Base-by-base conservation (phyloP, 1,140 invertebrate genomes). In the Hirudo medicinalis region DNA sequence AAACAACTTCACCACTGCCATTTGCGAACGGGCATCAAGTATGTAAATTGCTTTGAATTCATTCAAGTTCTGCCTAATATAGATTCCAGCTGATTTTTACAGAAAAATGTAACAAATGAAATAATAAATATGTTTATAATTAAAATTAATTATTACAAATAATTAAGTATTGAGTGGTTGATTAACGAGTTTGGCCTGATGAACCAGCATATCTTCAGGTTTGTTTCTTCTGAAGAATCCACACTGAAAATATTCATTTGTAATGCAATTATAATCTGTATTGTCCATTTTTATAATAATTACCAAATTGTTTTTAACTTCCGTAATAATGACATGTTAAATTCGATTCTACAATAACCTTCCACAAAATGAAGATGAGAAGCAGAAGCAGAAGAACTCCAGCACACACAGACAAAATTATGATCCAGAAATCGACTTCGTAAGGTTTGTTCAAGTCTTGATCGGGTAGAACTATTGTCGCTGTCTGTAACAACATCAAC, bases 161-260 rank as follows among this genome's bases (percentile, higher is more conserved):
- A 36, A 6, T 36, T 36, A 36, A 36, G 32, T 36, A 57, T 57
- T 57, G 54, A 57, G 54, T 57, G 54, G 54, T 25, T 57, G 54
- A 57, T 57, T 57, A 25, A 57, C 54, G 54, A 57, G 20, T 57
- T 57, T 57, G 54, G 54, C 54, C 54, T 57, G 54, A 57, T 57
- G 54, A 20, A 57, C 54, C 9, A 57, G 54, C 54, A 25, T 25
- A n/a, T 57, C 54, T 20, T 57, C 54, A 25, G 20, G 54, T 57
- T 25, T 57, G 20, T n/a, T n/a, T 57, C 54, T 20, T 20, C 25
- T 57, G 54, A 57, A 57, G 54, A 57, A 57, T 20, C 54, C 54
- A 25, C 54, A 57, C 54, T 57, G 9, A 2, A 20, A 57, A 57
- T 36, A 36, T 36, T 6, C 2, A 36, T 36, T 36, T 36, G 32